Conservation (phyloP, 2,113 vertebrate species). For the Psilopsiagon aurifrons region DNA sequence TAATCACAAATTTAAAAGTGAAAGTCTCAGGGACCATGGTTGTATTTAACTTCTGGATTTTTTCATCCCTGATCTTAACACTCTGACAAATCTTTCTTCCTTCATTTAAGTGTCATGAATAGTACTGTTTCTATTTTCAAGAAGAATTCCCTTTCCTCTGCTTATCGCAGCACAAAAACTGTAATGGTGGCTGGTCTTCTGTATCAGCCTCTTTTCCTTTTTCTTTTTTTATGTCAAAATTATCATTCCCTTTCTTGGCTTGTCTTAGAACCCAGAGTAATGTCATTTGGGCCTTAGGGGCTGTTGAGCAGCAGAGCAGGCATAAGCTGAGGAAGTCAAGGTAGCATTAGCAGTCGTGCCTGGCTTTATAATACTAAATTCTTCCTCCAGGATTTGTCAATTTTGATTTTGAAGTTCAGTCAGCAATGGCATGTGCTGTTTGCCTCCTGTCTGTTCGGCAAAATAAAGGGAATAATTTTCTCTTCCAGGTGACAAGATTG, state of each 20-base stretch:
- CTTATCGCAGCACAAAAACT: background rate
- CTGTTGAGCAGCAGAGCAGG: slow-evolving; percentile 29
- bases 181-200: background rate
- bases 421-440: slow-evolving; percentile 58
- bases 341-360: background rate
- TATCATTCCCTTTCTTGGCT: slow-evolving; percentile 16
- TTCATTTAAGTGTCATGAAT: background rate
- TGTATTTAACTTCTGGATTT: background rate
- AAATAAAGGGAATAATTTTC: slow-evolving; percentile 72
- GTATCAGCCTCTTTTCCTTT: background rate
- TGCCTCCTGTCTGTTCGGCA: slow-evolving; percentile 65
- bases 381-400: slow-evolving; percentile 70
- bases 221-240: slow-evolving; percentile 16
- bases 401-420: slow-evolving; percentile 73
- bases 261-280: slow-evolving; percentile 44
- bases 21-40: too few relatives aligned
- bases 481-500: slow-evolving; percentile 56
- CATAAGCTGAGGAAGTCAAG: slow-evolving; percentile 19
- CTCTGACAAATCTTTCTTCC: background rate
- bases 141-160: background rate
- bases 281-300: slow-evolving; percentile 23
- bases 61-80: background rate
- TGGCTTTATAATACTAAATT: slow-evolving; percentile 52
- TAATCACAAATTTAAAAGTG: background rate
- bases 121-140: background rate